These are phyloP conservation scores for Schrankia costaestrigalis DNA, from an alignment of 2,888 invertebrate species.

Conservation along the genomic window DNA sequence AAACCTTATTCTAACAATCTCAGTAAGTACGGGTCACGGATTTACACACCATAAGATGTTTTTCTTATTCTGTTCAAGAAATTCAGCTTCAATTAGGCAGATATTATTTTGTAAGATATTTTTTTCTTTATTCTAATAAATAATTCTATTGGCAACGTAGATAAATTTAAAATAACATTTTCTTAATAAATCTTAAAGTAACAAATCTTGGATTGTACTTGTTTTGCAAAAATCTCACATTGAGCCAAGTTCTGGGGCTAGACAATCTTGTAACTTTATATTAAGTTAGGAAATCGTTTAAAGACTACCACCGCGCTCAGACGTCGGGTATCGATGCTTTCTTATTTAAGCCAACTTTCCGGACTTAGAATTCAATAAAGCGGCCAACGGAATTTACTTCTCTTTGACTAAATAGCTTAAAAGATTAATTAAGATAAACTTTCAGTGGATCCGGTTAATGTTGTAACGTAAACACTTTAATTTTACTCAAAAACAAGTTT, in stretches of 20 bases:
- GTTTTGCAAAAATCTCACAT: conserved; percentile 33
- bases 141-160: no score
- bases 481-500: conserved; percentile 42
- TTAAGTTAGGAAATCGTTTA: conserved; percentile 67
- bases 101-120: no score
- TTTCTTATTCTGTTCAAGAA: no score
- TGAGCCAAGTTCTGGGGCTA: conserved; percentile 43
- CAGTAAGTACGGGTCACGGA: no score
- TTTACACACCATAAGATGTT: no score
- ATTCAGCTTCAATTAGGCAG: no score
- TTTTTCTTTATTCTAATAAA: no score
- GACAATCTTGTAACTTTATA: conserved; percentile 65
- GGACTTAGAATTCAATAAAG: conserved; percentile 74
- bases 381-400: conserved; percentile 68
- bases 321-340: conserved; percentile 70
- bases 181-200: no score
- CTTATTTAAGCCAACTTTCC: conserved; percentile 70
- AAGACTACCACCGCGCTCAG: conserved; percentile 54
- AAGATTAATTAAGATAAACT: conserved; percentile 74
- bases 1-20: no score
- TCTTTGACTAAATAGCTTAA: conserved; percentile 76
- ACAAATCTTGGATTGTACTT: no score
- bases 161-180: no score
- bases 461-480: conserved; percentile 56
- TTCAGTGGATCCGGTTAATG: conserved; percentile 54